Evolutionary conservation across 1,140 invertebrate genomes (phyloP), one percentile per base, ranked within the genome.

Genomic region (Ips nitidus): DNA sequence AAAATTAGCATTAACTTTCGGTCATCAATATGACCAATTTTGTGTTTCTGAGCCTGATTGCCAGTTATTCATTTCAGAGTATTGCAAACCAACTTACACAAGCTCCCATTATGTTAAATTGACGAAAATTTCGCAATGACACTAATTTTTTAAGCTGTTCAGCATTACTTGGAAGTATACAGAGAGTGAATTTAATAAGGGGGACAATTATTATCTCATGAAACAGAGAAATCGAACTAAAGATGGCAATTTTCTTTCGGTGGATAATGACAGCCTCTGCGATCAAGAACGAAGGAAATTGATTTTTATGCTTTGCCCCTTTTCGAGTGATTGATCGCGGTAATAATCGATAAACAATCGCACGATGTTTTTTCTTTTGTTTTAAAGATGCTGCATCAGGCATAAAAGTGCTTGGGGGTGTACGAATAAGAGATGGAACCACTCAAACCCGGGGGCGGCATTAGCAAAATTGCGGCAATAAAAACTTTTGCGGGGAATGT

Each of bases 391-490:
- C 22, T 22, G 22, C 22, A 22, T 22, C 22, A 22, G 22, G 22
- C 22, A 22, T 22, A 22, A 22, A 22, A 22, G 22, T 22, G 22
- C 22, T 22, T 22, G 22, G 22, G 22, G 22, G 22, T 22, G 22
- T 22, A 22, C 0, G 22, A 22, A n/a, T n/a, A 22, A 22, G 22
- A 22, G 22, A 22, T 22, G 22, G 22, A 22, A 37, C 47, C 22
- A n/a, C 4, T 22, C 22, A 22, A 22, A 22, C 22, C 22, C 22
- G 22, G 22, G 22, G 1, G 45, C 41, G 70, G 71, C 71, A 74
- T 74, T 75, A 71, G 73, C 61, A 69, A 76, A 76, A 76, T 76
- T 76, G 70, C 60, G 52, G 72, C 69, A 76, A 72, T 76, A 76
- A 76, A 76, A 76, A 75, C 62, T 72, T 64, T 70, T 47, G 66